These are phyloP conservation scores for Panonychus citri DNA, from an alignment of 1,140 invertebrate species.

Conservation along the genomic window DNA sequence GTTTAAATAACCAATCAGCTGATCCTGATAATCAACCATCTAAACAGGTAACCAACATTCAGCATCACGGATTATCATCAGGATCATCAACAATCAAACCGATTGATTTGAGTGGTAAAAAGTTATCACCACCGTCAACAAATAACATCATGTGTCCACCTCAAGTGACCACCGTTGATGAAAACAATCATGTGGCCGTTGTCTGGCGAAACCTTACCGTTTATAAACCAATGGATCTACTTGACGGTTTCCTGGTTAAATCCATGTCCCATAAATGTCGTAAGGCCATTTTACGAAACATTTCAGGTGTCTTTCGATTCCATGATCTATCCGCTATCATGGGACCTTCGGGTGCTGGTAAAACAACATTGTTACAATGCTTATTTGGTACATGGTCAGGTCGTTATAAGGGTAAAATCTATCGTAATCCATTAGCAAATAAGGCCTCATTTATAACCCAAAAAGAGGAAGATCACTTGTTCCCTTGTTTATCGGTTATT, in stretches of 20 bases:
- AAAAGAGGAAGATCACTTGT: slow-evolving; percentile 53
- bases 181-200: not conserved
- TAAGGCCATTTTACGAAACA: slow-evolving; percentile 27
- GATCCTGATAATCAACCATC: no score
- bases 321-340: slow-evolving; percentile 9
- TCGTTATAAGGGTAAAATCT: not conserved
- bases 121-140: no score
- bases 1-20: no score
- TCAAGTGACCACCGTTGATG: not conserved
- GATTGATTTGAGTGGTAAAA: no score
- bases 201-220: not conserved
- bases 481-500: slow-evolving; percentile 59
- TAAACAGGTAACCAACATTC: no score
- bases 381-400: not conserved
- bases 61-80: no score
- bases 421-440: not conserved
- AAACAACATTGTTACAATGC: slow-evolving; percentile 24
- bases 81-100: no score
- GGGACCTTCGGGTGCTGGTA: slow-evolving; percentile 19
- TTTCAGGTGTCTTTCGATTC: slow-evolving; percentile 25
- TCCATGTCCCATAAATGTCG: not conserved
- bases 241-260: not conserved
- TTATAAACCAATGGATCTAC: slow-evolving; percentile 25
- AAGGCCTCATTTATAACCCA: slow-evolving; percentile 6
- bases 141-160: no score